phyloP scores from a whole-genome alignment of 2,888 invertebrate species.

The Acrocyrtus sp. region DNA sequence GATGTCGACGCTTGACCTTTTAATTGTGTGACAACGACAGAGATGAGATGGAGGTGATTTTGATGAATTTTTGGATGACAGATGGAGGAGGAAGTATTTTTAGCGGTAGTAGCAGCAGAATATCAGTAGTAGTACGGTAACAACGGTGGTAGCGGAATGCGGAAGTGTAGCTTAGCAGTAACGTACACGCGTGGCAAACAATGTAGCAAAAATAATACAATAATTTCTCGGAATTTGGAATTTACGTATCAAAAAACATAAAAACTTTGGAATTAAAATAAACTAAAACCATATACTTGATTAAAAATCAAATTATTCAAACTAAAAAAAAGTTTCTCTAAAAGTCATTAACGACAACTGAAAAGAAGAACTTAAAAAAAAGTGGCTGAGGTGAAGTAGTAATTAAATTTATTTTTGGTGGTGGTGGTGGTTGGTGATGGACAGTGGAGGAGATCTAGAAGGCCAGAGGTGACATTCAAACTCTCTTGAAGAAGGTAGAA shows the following conservation, averaged over 20 bases:
- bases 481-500: slow-evolving; percentile 18
- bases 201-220: slow-evolving; percentile 6
- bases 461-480: slow-evolving; percentile 20
- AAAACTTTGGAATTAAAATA: background rate
- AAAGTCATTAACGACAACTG: too few relatives aligned
- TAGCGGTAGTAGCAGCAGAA: slow-evolving; percentile 39
- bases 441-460: slow-evolving; percentile 27
- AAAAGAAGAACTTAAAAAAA: too few relatives aligned
- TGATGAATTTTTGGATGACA: slow-evolving; percentile 38
- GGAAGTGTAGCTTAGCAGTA: slow-evolving; percentile 21
- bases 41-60: slow-evolving; percentile 33
- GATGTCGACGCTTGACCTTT: slow-evolving; percentile 32
- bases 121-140: slow-evolving; percentile 18
- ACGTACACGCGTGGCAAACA: slow-evolving; percentile 19
- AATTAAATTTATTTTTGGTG: background rate
- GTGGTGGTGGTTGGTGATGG: slow-evolving; percentile 21
- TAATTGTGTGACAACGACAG: slow-evolving; percentile 40
- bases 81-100: slow-evolving; percentile 39
- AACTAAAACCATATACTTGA: background rate
- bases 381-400: background rate
- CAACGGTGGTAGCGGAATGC: slow-evolving; percentile 11
- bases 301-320: too few relatives aligned
- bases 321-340: too few relatives aligned
- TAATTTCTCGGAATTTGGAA: too few relatives aligned
- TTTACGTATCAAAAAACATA: background rate